Evolutionary conservation across 23 tunicate genomes (phyloP), one percentile per base, ranked within the genome.

Genomic region (Oikopleura vanhoeffeni): DNA sequence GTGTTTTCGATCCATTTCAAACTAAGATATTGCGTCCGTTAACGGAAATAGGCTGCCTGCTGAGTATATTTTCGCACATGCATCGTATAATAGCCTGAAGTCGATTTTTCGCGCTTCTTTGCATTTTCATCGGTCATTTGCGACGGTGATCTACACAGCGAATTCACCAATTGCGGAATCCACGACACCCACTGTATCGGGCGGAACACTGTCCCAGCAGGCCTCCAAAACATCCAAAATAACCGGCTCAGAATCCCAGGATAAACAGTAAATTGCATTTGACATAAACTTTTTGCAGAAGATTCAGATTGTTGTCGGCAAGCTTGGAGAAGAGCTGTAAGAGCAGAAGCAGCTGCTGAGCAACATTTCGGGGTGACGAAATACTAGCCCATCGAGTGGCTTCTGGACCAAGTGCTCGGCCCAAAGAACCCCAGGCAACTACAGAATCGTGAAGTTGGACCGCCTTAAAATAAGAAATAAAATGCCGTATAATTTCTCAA

Each of bases 341-440:
- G 60, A 49, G 60, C 60, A 49, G 60, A 8, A 49, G 60, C 60
- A 8, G 60, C 60, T 8, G 8, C 18, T 49, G 60, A 18, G 18
- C 18, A 8, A 49, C 60, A 49, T 8, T 49, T n/a, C 60, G 8
- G 8, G 8, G 18, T 49, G 8, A 49, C 60, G 8, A 49, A 18
- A 8, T 18, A 49, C 60, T 8, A 18, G 18, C 18, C 18, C 18
- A 8, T 49, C 60, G 18, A 49, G 60, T 8, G 8, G 8, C 18
- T 49, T 18, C 60, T 85, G 36, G 40, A 89, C 98, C 1, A 93
- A 83, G 40, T 85, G 90, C 40, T 90, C 91, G 0, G 91, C 98
- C 98, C 98, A 93, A n/a, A 86, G 87, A n/a, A 28, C 94, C 98
- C 98, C 98, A 93, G n/a, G 98, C 98, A 76, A 87, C 88, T 57